phyloP scores from a whole-genome alignment of 2,113 vertebrate genomes.

The Silurus asotus region DNA sequence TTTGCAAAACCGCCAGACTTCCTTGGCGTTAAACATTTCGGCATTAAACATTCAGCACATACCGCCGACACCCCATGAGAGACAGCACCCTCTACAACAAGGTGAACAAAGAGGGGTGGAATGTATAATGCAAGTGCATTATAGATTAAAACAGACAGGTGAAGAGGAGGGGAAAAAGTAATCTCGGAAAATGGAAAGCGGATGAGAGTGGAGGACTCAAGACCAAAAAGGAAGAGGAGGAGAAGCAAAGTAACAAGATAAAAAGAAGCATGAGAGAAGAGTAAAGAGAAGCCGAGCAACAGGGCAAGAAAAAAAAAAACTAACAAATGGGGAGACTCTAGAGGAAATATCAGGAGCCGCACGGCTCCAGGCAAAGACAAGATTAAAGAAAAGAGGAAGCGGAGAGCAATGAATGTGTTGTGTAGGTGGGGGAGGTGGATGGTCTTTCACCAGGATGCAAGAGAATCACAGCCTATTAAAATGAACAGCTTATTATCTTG shows the following conservation, averaged over 20 bases:
- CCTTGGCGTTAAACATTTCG: slow-evolving; percentile 23
- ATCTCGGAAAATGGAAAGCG: slow-evolving; percentile 24
- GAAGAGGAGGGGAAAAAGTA: slow-evolving; percentile 26
- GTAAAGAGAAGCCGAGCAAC: not conserved
- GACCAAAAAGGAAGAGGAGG: slow-evolving; percentile 7
- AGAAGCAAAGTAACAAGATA: slow-evolving; percentile 27
- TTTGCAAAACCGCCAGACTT: slow-evolving; percentile 22
- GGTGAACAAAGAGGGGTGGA: slow-evolving; percentile 13
- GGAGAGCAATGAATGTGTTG: slow-evolving; percentile 6
- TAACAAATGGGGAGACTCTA: slow-evolving; percentile 39
- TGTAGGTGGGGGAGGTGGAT: slow-evolving; percentile 12
- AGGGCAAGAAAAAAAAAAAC: slow-evolving; percentile 8
- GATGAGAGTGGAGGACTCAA: slow-evolving; percentile 22
- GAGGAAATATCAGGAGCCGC: slow-evolving; percentile 29
- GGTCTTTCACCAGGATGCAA: slow-evolving; percentile 26
- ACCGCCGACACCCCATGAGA: not conserved
- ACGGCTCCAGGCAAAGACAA: slow-evolving; percentile 28
- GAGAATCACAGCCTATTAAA: slow-evolving; percentile 32
- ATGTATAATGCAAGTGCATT: slow-evolving; percentile 31
- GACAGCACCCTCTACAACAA: slow-evolving; percentile 2
- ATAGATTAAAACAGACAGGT: slow-evolving; percentile 44
- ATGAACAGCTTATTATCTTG: slow-evolving; percentile 36
- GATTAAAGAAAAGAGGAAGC: slow-evolving; percentile 40
- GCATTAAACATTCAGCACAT: slow-evolving; percentile 20
- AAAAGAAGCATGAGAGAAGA: not conserved